Base-by-base conservation (phyloP, 92 coral and sea anemone species). In the Heteractis magnifica region DNA sequence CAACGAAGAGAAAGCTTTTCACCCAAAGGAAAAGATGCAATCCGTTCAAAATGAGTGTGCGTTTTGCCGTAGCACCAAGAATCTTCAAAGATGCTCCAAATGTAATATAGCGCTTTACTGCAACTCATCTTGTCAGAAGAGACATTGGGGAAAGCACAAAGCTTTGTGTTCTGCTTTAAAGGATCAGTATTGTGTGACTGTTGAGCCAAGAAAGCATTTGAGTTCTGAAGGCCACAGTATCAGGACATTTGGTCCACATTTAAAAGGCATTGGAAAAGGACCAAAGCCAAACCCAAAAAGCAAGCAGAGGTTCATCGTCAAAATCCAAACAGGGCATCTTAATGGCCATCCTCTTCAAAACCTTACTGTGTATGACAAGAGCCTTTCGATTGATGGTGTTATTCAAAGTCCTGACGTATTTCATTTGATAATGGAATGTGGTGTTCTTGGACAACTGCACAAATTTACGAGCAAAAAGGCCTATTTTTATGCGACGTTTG, bases 81-180 rank as follows among this genome's bases (percentile, higher is more conserved):
- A 26, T 51, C 80, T 71, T 41, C 74, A 34, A n/a, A 85, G 77
- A 48, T 92, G 96, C 26, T 26, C 76, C 18, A 52, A 60, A 0
- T 92, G 96, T 76, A 82, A 65, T 41, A 79, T 81, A 49, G 92
- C 93, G 16, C 82, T 18, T 20, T 92, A 92, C 78, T 92, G 96
- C 81, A 51, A 70, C 74, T 13, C 52, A 52, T 83, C 59, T 10
- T 92, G 96, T 82, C 90, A 85, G 60, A 19, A 18, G 9, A 75
- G 49, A 4, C 88, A 90, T 72, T 70, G 81, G 85, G 49, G 79
- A 19, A 86, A 80, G n/a, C 96, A 92, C 41, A 85, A 78, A 53
- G 76, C 73, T 49, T 44, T 77, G n/a, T 92, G 96, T 79, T 21
- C 6, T 10, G 64, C 72, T 13, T 48, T 92, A 72, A 76, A 56